These are phyloP conservation scores for Calliopsis andreniformis DNA, from an alignment of 1,140 invertebrate species.

Conservation along the genomic window DNA sequence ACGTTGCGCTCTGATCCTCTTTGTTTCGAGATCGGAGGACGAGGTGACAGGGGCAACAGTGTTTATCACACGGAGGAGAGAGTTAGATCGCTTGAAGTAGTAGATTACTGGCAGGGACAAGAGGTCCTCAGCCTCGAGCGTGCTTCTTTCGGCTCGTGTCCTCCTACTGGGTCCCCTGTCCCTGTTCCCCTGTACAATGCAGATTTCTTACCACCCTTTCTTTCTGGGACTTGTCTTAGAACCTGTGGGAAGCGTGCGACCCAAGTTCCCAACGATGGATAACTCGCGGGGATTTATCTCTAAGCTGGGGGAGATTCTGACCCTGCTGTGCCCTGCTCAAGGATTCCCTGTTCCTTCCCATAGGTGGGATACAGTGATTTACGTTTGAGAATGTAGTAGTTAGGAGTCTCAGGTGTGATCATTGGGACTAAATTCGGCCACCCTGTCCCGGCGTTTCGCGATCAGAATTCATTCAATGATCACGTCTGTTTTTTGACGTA, in stretches of 20 bases:
- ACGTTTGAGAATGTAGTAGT: constrained; percentile 19
- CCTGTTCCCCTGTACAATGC: constrained; percentile 47
- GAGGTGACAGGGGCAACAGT: no score
- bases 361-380: constrained; percentile 84
- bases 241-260: constrained; percentile 84
- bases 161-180: constrained; percentile 83
- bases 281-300: constrained; percentile 84
- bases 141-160: background rate
- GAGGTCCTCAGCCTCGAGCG: no score
- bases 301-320: constrained; percentile 73
- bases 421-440: no score
- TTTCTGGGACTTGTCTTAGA: constrained; percentile 74
- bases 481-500: constrained; percentile 75
- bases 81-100: no score
- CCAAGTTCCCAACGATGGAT: constrained; percentile 86
- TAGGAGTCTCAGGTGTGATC: no score
- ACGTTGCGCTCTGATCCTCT: background rate
- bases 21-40: constrained; percentile 10
- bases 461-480: background rate
- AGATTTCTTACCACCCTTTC: constrained; percentile 11
- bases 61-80: no score
- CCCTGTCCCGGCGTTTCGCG: constrained; percentile 50
- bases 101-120: no score
- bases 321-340: constrained; percentile 85
- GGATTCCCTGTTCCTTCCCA: constrained; percentile 85